Base-by-base conservation (phyloP, 2,113 vertebrate genomes). In the Narcine bancroftii region DNA sequence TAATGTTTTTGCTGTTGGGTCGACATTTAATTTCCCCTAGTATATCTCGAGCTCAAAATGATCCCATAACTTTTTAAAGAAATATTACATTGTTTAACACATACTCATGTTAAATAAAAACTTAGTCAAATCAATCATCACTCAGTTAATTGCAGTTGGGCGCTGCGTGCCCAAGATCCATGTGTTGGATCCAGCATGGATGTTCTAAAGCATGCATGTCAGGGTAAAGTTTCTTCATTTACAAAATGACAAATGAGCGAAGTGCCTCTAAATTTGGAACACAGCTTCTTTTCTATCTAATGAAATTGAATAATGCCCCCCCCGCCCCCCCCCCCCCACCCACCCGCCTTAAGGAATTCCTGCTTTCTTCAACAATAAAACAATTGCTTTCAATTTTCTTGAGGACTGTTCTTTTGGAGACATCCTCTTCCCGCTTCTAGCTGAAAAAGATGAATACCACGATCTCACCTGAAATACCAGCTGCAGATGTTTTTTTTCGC, bases 41-140 rank as follows among this genome's bases (percentile, higher is more conserved):
- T 15, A 26, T 91, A 91, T 91, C 36, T 91, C 42, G 63, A n/a
- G 81, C 24, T 91, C 63, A 33, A 33, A 69, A 91, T 91, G 42
- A 91, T 91, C 66, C 65, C 11, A 1, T 63, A 91, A 69, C 17
- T 91, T 91, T 39, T 71, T 91, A 33, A 6, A 3, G 63, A 69
- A 91, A 69, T 69, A 91, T 47, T 47, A 66, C 89, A 47, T 71
- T 39, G 4, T 45, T 91, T 69, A 71, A 45, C 63, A 71, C 6
- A 36, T 36, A 19, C 33, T 60, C 53, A 17, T 24, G 33, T 60
- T 2, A n/a, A 60, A 60, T 19, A 19, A 87, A 29, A 87, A n/a
- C 81, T 87, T 53, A 91, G 66, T 91, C 26, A 91, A 91, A 91
- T 91, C 42, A 91, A 36, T 91, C 56, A 9, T 79, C 81, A 21